These are phyloP conservation scores for Python bivittatus DNA, from an alignment of 2,113 vertebrate species.

Conservation along the genomic window DNA sequence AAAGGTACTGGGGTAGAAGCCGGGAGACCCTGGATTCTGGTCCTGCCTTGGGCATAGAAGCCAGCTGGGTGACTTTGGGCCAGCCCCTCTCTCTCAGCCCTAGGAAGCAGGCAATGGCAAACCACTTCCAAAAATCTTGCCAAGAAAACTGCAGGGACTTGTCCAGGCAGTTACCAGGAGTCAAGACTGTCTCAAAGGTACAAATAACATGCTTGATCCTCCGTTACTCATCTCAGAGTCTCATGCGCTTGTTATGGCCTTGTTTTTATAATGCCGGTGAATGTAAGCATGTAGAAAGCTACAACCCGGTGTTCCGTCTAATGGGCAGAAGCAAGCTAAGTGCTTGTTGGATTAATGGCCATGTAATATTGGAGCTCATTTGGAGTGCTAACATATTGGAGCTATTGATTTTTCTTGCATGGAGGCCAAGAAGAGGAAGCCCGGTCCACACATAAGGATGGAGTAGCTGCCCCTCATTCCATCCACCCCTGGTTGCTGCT, in stretches of 20 bases:
- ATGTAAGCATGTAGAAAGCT: constrained; percentile 28
- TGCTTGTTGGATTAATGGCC: constrained; percentile 50
- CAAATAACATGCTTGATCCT: not conserved
- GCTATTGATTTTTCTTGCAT: constrained; percentile 71
- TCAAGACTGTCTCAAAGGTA: not conserved
- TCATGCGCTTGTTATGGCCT: constrained; percentile 15
- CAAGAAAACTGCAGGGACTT: not conserved
- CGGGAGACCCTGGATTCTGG: too few relatives aligned
- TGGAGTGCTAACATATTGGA: constrained; percentile 71
- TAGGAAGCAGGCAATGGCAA: not conserved
- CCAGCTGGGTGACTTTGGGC: too few relatives aligned
- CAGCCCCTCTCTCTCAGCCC: too few relatives aligned
- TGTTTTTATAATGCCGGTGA: constrained; percentile 40
- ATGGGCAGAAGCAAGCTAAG: constrained; percentile 27
- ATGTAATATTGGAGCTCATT: constrained; percentile 51
- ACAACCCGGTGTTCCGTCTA: constrained; percentile 44
- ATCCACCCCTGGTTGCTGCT: not conserved
- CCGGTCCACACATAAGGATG: constrained; percentile 7
- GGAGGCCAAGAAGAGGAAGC: constrained; percentile 52
- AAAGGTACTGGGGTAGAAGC: too few relatives aligned
- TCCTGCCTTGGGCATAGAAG: too few relatives aligned
- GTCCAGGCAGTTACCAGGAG: not conserved
- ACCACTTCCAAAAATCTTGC: not conserved
- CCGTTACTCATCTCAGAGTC: not conserved
- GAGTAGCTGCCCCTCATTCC: constrained; percentile 1